Evolutionary conservation across 2,888 invertebrate genomes (phyloP).

Genomic region (Malthinus seriepunctatus): DNA sequence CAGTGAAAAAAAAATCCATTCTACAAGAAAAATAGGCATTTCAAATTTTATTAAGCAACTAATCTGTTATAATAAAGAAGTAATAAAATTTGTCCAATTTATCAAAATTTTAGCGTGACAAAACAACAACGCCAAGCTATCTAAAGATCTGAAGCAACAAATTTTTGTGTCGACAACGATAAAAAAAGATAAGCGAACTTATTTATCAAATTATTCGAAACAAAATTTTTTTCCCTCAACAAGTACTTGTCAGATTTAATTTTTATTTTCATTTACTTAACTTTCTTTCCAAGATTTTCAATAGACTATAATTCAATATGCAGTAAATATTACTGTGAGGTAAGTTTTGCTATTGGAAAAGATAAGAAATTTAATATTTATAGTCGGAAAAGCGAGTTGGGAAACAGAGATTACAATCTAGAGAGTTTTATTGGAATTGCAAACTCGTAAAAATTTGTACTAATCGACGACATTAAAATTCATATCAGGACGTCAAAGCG

Average conservation of each 20-base stretch:
- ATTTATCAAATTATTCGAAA: background rate
- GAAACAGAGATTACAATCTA: slow-evolving; percentile 17
- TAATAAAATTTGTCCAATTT: too few species aligned
- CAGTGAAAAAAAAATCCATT: too few species aligned
- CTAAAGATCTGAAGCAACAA: slow-evolving; percentile 32
- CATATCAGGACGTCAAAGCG: slow-evolving; percentile 26
- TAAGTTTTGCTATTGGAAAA: slow-evolving; percentile 13
- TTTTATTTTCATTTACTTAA: too few species aligned
- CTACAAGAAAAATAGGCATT: too few species aligned
- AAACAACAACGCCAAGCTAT: slow-evolving; percentile 17
- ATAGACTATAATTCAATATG: slow-evolving; percentile 17
- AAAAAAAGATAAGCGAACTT: slow-evolving; percentile 25
- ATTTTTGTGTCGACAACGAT: slow-evolving; percentile 30
- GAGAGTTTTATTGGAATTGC: slow-evolving; percentile 26
- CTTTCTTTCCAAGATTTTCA: background rate
- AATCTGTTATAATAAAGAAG: too few species aligned
- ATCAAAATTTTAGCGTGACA: slow-evolving; percentile 14
- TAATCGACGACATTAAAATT: slow-evolving; percentile 26
- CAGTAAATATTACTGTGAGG: slow-evolving; percentile 17
- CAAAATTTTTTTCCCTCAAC: background rate
- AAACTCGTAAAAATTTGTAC: slow-evolving; percentile 27
- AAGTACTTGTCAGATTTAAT: too few species aligned
- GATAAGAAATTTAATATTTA: slow-evolving; percentile 25
- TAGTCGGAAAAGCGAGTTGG: slow-evolving; percentile 18
- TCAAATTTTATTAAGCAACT: too few species aligned